Evolutionary conservation across 1,140 invertebrate genomes (phyloP).

Genomic region (Hylaeus anthracinus): DNA sequence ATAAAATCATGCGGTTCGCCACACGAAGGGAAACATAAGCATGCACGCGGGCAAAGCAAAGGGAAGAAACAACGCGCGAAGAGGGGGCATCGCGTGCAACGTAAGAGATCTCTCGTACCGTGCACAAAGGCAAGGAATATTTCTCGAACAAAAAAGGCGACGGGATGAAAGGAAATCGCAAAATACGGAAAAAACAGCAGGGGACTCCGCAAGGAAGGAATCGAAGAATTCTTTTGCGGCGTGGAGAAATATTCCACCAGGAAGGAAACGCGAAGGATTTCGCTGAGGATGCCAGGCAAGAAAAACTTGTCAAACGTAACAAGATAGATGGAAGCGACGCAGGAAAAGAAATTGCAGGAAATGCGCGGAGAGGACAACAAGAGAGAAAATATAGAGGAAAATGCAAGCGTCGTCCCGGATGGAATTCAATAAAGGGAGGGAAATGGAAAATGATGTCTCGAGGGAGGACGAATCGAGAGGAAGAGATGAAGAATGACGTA

Average conservation of each 20-base stretch:
- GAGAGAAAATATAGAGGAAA: background rate
- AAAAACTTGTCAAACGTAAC: conserved; percentile 36
- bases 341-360: conserved; percentile 21
- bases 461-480: background rate
- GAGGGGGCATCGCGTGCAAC: background rate
- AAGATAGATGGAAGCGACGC: conserved; percentile 20
- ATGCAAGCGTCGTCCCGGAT: background rate
- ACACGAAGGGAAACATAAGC: background rate
- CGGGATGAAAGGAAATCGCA: background rate
- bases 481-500: background rate
- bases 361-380: background rate
- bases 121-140: background rate
- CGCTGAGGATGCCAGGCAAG: conserved; percentile 2
- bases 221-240: background rate
- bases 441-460: conserved; percentile 23
- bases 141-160: background rate
- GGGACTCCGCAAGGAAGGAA: too few relatives aligned
- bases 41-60: background rate
- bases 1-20: background rate
- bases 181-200: background rate
- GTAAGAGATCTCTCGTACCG: background rate
- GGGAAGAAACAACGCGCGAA: background rate
- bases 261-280: conserved; percentile 1
- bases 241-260: background rate
- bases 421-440: conserved; percentile 25